phyloP scores from a whole-genome alignment of 2,113 vertebrate species.

The Pundamilia nyererei region DNA sequence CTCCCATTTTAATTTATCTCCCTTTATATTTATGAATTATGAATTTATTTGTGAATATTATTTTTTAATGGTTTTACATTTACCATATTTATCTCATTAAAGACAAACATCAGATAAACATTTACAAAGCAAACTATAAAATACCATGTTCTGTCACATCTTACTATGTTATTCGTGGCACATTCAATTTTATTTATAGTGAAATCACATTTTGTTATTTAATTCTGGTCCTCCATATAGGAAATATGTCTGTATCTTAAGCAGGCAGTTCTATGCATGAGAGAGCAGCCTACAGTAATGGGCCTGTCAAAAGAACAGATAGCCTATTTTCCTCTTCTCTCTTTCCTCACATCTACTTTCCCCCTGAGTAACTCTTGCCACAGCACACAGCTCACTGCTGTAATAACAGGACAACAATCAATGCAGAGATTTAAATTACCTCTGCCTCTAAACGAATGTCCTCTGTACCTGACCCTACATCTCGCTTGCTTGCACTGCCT shows the following conservation, averaged over 20 bases:
- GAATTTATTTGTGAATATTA: neutral
- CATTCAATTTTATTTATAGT: neutral
- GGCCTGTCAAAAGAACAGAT: conserved; percentile 51
- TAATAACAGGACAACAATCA: conserved; percentile 41
- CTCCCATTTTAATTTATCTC: neutral
- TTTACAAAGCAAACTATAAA: neutral
- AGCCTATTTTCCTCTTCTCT: neutral
- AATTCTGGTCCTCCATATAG: neutral
- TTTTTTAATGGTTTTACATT: neutral
- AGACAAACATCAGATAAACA: neutral
- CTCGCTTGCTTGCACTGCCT: neutral
- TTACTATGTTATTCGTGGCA: neutral
- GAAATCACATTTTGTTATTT: neutral
- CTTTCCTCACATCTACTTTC: neutral
- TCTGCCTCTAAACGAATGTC: conserved; percentile 18
- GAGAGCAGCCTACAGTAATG: conserved; percentile 42
- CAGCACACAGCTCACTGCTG: conserved; percentile 4
- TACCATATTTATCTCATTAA: neutral
- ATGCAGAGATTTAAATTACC: conserved; percentile 58
- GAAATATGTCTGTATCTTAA: neutral
- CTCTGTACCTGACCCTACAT: conserved; percentile 13
- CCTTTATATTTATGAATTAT: neutral
- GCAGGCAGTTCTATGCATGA: conserved; percentile 24
- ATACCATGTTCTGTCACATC: neutral
- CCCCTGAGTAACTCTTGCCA: conserved; percentile 11